Conservation (phyloP, 2,797 vertebrate species). For the Bryconaethiops microstoma region DNA sequence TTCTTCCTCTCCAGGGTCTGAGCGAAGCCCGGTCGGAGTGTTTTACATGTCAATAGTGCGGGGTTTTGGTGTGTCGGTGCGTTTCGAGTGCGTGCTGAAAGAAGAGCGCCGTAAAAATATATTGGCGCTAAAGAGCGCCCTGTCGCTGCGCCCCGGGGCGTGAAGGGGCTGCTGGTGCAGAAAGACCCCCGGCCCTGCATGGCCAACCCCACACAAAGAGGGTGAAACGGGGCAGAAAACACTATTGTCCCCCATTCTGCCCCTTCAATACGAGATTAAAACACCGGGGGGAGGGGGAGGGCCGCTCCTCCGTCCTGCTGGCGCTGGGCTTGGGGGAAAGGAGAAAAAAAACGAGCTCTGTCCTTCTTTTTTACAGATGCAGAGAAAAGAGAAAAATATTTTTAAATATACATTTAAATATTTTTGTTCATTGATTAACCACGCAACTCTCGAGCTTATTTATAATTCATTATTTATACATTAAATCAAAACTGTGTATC, state of each 20-base stretch:
- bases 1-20: conserved; percentile 39
- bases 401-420: not conserved
- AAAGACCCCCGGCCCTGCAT: conserved; percentile 73
- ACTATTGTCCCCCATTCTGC: conserved; percentile 78
- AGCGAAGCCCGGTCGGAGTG: conserved; percentile 56
- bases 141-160: conserved; percentile 75
- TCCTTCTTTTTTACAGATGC: not conserved
- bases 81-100: conserved; percentile 80
- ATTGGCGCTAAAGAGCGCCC: conserved; percentile 76
- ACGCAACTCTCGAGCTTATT: conserved; percentile 69
- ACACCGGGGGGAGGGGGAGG: conserved; percentile 47
- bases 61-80: conserved; percentile 66
- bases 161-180: conserved; percentile 74
- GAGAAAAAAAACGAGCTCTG: conserved; percentile 46
- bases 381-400: not conserved
- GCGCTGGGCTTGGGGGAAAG: conserved; percentile 4
- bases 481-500: conserved; percentile 51
- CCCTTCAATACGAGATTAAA: conserved; percentile 73
- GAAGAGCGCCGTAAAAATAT: conserved; percentile 79
- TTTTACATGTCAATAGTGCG: conserved; percentile 77
- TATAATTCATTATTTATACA: conserved; percentile 64
- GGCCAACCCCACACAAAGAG: conserved; percentile 80
- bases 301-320: conserved; percentile 49
- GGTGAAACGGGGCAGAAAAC: conserved; percentile 86
- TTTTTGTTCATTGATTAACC: conserved; percentile 41